Conservation (phyloP, 1,140 invertebrate species). For the Idris sp. region DNA sequence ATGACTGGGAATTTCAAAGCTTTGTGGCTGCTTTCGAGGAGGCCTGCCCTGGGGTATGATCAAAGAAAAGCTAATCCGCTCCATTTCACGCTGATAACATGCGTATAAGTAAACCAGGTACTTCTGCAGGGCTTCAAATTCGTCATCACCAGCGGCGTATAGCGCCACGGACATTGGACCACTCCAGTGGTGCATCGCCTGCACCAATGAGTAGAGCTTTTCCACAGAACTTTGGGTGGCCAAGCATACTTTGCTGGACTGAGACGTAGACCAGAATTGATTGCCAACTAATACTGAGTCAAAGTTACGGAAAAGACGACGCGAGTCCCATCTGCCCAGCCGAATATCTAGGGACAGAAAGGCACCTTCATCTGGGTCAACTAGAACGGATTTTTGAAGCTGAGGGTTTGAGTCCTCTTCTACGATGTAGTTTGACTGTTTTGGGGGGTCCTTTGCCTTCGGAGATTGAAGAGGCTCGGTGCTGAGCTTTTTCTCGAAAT, state of each 20-base stretch:
- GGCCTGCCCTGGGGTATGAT: slow-evolving; percentile 80
- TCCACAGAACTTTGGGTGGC: slow-evolving; percentile 92
- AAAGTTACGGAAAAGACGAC: slow-evolving; percentile 83
- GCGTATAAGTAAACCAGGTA: slow-evolving; percentile 86
- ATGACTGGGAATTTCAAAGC: slow-evolving; percentile 66
- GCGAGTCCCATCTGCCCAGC: slow-evolving; percentile 85
- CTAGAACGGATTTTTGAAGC: slow-evolving; percentile 37
- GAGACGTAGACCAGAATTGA: slow-evolving; percentile 79
- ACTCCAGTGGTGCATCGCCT: slow-evolving; percentile 88
- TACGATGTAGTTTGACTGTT: slow-evolving; percentile 50
- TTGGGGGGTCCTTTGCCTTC: slow-evolving; percentile 13
- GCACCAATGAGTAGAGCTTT: slow-evolving; percentile 85
- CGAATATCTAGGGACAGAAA: slow-evolving; percentile 80
- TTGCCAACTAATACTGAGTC: slow-evolving; percentile 85
- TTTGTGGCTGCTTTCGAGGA: slow-evolving; percentile 69
- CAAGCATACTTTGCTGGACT: slow-evolving; percentile 83
- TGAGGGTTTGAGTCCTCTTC: slow-evolving; percentile 24
- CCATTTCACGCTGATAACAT: slow-evolving; percentile 85
- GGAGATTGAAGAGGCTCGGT: slow-evolving; percentile 57
- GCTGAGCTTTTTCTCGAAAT: slow-evolving; percentile 65
- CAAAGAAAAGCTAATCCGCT: slow-evolving; percentile 85
- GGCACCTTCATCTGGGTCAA: slow-evolving; percentile 65
- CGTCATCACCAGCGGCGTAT: slow-evolving; percentile 87
- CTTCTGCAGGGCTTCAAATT: slow-evolving; percentile 82
- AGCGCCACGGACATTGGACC: slow-evolving; percentile 92